Percentiles rank a stretch among this genome's conserved stretches.
These are phyloP conservation scores for Bergia puertoricense DNA, from an alignment of 92 coral and sea anemone species.

Conservation along the genomic window DNA sequence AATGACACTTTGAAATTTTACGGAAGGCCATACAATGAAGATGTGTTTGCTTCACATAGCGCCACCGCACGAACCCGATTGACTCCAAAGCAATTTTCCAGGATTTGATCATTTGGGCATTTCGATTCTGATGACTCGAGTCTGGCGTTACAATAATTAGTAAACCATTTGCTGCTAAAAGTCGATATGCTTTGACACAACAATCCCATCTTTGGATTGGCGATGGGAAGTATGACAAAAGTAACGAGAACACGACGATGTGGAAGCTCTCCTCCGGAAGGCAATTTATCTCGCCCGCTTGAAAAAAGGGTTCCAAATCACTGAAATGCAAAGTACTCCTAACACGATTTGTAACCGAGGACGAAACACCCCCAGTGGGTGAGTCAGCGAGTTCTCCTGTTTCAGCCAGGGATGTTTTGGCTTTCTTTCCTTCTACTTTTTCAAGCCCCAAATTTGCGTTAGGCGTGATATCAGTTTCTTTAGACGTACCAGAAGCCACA, in stretches of 20 bases:
- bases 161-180: slow-evolving; percentile 77
- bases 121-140: slow-evolving; percentile 94
- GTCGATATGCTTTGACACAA: slow-evolving; percentile 78
- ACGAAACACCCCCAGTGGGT: neutral
- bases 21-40: slow-evolving; percentile 97
- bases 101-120: slow-evolving; percentile 88
- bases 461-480: neutral
- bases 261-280: slow-evolving; percentile 70
- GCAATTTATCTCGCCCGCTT: slow-evolving; percentile 34
- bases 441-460: neutral
- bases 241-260: slow-evolving; percentile 79
- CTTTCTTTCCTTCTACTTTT: neutral
- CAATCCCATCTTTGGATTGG: slow-evolving; percentile 86
- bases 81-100: slow-evolving; percentile 92
- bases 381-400: neutral
- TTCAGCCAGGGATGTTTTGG: neutral
- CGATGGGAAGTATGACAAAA: slow-evolving; percentile 88
- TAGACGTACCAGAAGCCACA: neutral
- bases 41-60: slow-evolving; percentile 82
- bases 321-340: slow-evolving; percentile 4
- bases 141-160: slow-evolving; percentile 91
- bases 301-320: slow-evolving; percentile 42
- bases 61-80: slow-evolving; percentile 92
- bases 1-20: slow-evolving; percentile 80
- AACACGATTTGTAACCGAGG: neutral